Conservation (phyloP, 2,113 vertebrate genomes). For the Oxyruncus cristatus region DNA sequence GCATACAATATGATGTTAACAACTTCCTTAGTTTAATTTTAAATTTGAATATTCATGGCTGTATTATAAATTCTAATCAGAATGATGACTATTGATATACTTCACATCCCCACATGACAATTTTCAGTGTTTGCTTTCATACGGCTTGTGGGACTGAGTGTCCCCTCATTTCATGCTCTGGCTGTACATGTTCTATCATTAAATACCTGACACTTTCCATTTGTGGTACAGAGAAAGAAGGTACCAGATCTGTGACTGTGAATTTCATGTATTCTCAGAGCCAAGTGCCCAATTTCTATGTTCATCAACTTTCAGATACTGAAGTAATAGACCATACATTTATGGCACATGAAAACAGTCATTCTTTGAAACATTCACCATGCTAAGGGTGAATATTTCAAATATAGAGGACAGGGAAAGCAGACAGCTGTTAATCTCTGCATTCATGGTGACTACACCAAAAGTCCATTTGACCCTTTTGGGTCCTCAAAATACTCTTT, state of each 20-base stretch:
- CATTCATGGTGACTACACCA: background rate
- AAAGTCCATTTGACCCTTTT: background rate
- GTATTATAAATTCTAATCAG: background rate
- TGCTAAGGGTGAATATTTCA: background rate
- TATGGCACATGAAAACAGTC: background rate
- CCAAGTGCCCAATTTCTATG: background rate
- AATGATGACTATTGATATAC: background rate
- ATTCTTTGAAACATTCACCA: background rate
- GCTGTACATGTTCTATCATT: background rate
- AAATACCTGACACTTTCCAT: background rate
- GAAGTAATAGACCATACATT: background rate
- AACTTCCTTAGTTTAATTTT: slow-evolving; percentile 14
- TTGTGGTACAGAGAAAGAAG: background rate
- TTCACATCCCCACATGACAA: background rate
- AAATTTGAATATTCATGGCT: background rate
- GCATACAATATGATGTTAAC: slow-evolving; percentile 12
- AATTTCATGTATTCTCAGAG: background rate
- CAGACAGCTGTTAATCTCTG: background rate
- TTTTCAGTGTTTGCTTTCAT: background rate
- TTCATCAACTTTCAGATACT: background rate
- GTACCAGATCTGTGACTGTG: too few relatives aligned
- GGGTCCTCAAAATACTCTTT: background rate
- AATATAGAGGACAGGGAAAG: background rate
- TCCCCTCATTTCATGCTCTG: background rate
- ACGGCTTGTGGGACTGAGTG: background rate